Evolutionary conservation across 2,797 vertebrate genomes (phyloP).

Genomic region (Amblyopsis hoosieri): DNA sequence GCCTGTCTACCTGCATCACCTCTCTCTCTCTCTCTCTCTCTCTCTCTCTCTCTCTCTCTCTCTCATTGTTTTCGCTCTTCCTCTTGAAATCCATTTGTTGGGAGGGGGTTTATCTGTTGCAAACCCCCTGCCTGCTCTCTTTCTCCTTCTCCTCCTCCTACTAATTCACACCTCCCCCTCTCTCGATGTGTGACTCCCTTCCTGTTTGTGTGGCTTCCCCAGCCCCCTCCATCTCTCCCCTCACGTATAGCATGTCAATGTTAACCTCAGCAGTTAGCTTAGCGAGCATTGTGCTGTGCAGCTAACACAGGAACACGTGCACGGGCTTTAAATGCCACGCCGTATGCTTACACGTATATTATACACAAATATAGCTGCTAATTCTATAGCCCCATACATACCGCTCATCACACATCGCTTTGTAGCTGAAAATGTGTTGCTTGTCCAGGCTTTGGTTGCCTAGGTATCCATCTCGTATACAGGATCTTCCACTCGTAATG

Average conservation of each 20-base stretch:
- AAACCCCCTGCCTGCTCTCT: slow-evolving; percentile 46
- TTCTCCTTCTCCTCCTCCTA: slow-evolving; percentile 10
- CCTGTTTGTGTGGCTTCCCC: slow-evolving; percentile 49
- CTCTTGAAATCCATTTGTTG: slow-evolving; percentile 47
- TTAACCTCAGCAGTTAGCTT: slow-evolving; percentile 13
- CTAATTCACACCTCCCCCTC: slow-evolving; percentile 60
- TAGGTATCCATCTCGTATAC: too few relatives aligned
- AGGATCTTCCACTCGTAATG: too few relatives aligned
- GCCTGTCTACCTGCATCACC: background rate
- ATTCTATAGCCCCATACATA: too few relatives aligned
- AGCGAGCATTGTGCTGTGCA: slow-evolving; percentile 9
- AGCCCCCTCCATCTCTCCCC: slow-evolving; percentile 34
- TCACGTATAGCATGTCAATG: slow-evolving; percentile 9
- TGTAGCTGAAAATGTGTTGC: too few relatives aligned
- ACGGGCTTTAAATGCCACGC: background rate
- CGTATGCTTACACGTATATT: too few relatives aligned
- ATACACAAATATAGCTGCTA: too few relatives aligned
- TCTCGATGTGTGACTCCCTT: slow-evolving; percentile 60
- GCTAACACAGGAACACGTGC: slow-evolving; percentile 18
- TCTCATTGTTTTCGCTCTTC: slow-evolving; percentile 12
- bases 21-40: slow-evolving; percentile 54
- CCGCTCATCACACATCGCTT: too few relatives aligned
- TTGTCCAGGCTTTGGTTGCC: too few relatives aligned
- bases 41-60: slow-evolving; percentile 33
- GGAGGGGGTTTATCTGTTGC: slow-evolving; percentile 50